A percentile compares a stretch with the other conserved stretches of the same genome.
Evolutionary conservation across 2,113 vertebrate genomes (phyloP).

Genomic region (Lophotis ruficrista): DNA sequence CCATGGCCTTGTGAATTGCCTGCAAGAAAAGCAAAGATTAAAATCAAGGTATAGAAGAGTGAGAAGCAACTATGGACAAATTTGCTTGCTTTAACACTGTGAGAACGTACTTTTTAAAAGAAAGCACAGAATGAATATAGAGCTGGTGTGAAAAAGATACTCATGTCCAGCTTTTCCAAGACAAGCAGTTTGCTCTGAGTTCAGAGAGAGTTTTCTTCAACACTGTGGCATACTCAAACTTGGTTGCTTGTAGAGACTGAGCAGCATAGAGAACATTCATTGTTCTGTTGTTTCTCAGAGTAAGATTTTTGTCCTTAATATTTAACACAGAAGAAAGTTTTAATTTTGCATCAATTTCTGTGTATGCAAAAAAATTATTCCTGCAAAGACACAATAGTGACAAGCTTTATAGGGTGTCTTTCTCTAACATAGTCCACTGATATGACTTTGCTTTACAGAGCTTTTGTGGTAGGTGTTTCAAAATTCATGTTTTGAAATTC

Average conservation of each 20-base stretch:
- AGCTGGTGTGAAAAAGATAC: neutral
- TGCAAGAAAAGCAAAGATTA: constrained; percentile 44
- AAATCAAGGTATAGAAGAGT: neutral
- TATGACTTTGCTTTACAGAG: neutral
- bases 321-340: neutral
- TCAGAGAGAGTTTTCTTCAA: neutral
- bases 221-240: neutral
- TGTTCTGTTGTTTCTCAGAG: neutral
- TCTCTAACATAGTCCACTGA: neutral
- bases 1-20: constrained; percentile 80
- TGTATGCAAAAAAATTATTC: neutral
- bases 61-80: neutral
- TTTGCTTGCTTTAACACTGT: neutral
- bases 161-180: neutral
- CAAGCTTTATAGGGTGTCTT: neutral
- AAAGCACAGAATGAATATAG: neutral
- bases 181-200: neutral
- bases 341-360: neutral
- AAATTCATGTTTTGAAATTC: neutral
- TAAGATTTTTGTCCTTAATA: neutral
- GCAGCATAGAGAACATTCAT: neutral
- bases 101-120: neutral
- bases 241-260: neutral
- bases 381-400: neutral
- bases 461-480: neutral